Evolutionary conservation across 2,113 vertebrate genomes (phyloP).

Genomic region (Pleuronectes platessa): DNA sequence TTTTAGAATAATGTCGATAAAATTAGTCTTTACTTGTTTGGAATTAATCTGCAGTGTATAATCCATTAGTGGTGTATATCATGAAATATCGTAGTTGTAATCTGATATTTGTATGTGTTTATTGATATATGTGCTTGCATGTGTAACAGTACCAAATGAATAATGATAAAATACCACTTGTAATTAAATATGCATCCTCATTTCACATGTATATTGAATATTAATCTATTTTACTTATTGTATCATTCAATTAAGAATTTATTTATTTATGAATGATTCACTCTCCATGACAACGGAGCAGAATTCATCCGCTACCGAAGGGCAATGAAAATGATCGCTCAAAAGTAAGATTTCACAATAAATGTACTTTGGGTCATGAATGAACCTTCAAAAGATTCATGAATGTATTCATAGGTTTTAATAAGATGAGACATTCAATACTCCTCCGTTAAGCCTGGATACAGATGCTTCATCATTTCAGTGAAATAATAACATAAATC

Average conservation of each 20-base stretch:
- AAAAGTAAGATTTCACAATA: not conserved
- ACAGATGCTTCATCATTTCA: not conserved
- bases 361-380: not conserved
- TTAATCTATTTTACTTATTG: not conserved
- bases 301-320: not conserved
- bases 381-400: not conserved
- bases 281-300: not conserved
- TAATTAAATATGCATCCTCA: not conserved
- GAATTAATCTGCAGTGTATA: not conserved
- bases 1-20: not conserved
- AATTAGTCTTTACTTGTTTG: not conserved
- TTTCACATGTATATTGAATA: not conserved
- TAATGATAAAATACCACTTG: not conserved
- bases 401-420: too few species aligned
- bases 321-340: too few species aligned
- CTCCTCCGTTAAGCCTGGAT: not conserved
- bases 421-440: not conserved
- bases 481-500: too few species aligned
- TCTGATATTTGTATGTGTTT: not conserved
- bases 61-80: too few species aligned
- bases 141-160: not conserved
- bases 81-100: not conserved
- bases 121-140: not conserved
- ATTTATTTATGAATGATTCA: not conserved
- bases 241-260: not conserved